Conservation (phyloP, 2,797 vertebrate species). For the Alcedo atthis region DNA sequence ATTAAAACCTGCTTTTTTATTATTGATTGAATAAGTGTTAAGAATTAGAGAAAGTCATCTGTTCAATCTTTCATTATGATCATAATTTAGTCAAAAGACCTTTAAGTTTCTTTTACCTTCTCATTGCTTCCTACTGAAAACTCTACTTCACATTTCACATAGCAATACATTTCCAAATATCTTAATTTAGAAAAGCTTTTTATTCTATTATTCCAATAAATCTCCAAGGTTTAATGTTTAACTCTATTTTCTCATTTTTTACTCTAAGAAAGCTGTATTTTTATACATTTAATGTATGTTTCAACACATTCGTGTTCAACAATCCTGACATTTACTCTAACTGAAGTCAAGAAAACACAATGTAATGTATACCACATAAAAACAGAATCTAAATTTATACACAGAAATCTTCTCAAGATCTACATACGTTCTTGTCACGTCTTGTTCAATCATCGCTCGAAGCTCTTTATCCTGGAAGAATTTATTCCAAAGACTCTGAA, state of each 20-base stretch:
- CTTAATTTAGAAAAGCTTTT: conserved; percentile 70
- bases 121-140: conserved; percentile 46
- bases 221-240: conserved; percentile 38
- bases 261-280: neutral
- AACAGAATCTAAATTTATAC: neutral
- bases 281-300: conserved; percentile 32
- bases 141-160: conserved; percentile 48
- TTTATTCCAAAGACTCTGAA: conserved; percentile 95
- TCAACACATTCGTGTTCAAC: conserved; percentile 21
- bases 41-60: conserved; percentile 51
- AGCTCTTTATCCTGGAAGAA: conserved; percentile 99
- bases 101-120: conserved; percentile 19
- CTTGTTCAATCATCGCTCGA: conserved; percentile 96
- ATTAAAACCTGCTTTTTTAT: conserved; percentile 42
- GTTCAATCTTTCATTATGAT: conserved; percentile 34
- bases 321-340: conserved; percentile 19
- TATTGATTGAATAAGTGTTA: conserved; percentile 58
- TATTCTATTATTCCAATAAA: conserved; percentile 41
- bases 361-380: conserved; percentile 15
- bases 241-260: neutral
- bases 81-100: conserved; percentile 31
- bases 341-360: neutral
- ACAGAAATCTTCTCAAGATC: conserved; percentile 19
- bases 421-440: conserved; percentile 94
- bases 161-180: conserved; percentile 50